These are phyloP conservation scores for Athalia circularis DNA, from an alignment of 2,888 invertebrate genomes.

Conservation along the genomic window DNA sequence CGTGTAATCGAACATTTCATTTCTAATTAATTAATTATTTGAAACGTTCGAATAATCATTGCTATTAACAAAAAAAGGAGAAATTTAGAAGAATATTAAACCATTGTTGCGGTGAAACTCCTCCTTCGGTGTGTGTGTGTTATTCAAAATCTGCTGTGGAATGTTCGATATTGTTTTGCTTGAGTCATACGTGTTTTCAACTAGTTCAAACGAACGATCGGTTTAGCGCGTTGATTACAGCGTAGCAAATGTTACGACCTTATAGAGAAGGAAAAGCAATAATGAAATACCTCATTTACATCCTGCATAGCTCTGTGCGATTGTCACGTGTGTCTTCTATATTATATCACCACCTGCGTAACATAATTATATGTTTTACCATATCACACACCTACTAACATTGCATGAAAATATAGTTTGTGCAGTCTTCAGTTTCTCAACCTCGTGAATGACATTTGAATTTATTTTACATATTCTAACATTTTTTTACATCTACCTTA, in stretches of 20 bases:
- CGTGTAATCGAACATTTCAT: background rate
- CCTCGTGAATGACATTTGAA: too few relatives aligned
- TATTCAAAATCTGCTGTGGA: slow-evolving; percentile 1
- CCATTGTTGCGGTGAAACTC: background rate
- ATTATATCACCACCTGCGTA: background rate
- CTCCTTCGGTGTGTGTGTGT: background rate
- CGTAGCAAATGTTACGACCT: too few relatives aligned
- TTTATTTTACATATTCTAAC: too few relatives aligned
- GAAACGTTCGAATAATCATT: too few relatives aligned
- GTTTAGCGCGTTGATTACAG: slow-evolving; percentile 2
- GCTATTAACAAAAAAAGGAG: too few relatives aligned
- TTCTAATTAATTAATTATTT: too few relatives aligned
- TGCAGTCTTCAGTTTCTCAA: too few relatives aligned
- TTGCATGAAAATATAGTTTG: too few relatives aligned
- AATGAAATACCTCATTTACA: slow-evolving; percentile 14
- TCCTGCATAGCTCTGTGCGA: slow-evolving; percentile 8
- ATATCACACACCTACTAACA: background rate
- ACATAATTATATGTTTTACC: background rate
- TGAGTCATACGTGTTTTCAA: background rate
- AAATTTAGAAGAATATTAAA: background rate
- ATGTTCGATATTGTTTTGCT: slow-evolving; percentile 24
- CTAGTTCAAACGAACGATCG: slow-evolving; percentile 1
- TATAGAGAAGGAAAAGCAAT: slow-evolving; percentile 9
- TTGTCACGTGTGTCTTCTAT: slow-evolving; percentile 29
- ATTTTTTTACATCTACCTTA: too few relatives aligned